Evolutionary conservation across 2,888 invertebrate genomes (phyloP).

Genomic region (Sinodicranocentrus sp.): DNA sequence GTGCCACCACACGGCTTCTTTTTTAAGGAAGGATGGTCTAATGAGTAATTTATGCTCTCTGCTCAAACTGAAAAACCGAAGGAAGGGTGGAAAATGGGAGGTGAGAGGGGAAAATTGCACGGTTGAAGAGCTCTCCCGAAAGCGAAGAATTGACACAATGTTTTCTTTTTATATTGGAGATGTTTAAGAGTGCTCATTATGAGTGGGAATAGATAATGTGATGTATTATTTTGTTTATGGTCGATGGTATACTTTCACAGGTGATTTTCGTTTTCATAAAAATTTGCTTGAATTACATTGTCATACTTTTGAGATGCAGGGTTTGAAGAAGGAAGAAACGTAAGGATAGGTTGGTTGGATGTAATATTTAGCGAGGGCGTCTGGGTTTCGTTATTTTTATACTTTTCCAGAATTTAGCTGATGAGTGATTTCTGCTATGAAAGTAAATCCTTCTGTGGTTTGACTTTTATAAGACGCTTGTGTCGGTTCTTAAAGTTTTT

Average conservation of each 20-base stretch:
- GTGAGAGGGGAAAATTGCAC: background rate
- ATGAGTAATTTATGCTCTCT: constrained; percentile 50
- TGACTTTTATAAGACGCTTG: background rate
- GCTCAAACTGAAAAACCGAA: constrained; percentile 53
- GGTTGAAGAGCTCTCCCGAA: background rate
- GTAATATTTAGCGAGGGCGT: too few species aligned
- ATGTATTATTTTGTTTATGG: too few species aligned
- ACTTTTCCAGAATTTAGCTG: too few species aligned
- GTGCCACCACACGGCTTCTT: constrained; percentile 15
- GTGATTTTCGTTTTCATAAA: too few species aligned
- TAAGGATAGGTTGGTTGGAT: too few species aligned
- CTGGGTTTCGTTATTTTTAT: too few species aligned
- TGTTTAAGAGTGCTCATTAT: too few species aligned
- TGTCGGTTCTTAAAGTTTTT: background rate
- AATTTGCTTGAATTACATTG: too few species aligned
- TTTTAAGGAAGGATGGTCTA: constrained; percentile 43
- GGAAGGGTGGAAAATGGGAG: constrained; percentile 40
- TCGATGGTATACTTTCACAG: too few species aligned
- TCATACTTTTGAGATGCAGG: too few species aligned
- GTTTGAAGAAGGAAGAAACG: too few species aligned
- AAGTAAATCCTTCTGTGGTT: background rate
- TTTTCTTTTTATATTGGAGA: background rate
- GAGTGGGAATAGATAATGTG: background rate
- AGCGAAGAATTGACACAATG: constrained; percentile 28
- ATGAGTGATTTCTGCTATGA: background rate